Conservation (phyloP, 1,140 invertebrate genomes). For the Atta colombica region DNA sequence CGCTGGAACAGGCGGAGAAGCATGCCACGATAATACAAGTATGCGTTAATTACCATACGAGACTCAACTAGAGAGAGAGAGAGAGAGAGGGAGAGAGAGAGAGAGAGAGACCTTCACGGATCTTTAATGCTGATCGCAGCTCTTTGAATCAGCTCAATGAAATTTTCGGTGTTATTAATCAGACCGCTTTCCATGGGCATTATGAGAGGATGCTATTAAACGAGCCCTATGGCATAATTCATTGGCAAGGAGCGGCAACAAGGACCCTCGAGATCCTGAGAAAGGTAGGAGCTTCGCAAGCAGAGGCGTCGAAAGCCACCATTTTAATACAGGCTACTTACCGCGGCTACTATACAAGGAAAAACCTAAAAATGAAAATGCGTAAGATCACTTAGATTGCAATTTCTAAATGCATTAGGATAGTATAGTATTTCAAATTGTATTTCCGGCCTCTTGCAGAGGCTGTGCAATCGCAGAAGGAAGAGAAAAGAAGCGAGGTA, state of each 20-base stretch:
- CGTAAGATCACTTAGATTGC: constrained; percentile 40
- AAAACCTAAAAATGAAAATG: constrained; percentile 74
- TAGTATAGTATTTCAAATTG: background rate
- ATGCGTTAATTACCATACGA: constrained; percentile 19
- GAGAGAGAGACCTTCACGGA: background rate
- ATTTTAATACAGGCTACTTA: constrained; percentile 85
- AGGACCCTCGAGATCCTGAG: constrained; percentile 84
- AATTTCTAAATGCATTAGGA: background rate
- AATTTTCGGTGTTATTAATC: constrained; percentile 11
- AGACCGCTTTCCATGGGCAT: constrained; percentile 74
- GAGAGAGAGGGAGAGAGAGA: too few species aligned
- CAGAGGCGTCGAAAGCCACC: constrained; percentile 83
- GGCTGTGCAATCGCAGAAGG: constrained; percentile 24
- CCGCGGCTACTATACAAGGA: constrained; percentile 84
- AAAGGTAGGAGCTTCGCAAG: constrained; percentile 82
- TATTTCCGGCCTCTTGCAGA: constrained; percentile 28
- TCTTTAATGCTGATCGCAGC: background rate
- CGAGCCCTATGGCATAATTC: constrained; percentile 80
- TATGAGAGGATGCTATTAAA: constrained; percentile 76
- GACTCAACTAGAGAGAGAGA: background rate
- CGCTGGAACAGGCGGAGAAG: constrained; percentile 70
- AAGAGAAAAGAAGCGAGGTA: constrained; percentile 38
- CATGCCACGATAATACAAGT: constrained; percentile 84
- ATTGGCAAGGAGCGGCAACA: constrained; percentile 85
- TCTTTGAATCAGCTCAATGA: constrained; percentile 15